These are phyloP conservation scores for Engraulis encrasicolus DNA, from an alignment of 2,113 vertebrate genomes.

Conservation along the genomic window DNA sequence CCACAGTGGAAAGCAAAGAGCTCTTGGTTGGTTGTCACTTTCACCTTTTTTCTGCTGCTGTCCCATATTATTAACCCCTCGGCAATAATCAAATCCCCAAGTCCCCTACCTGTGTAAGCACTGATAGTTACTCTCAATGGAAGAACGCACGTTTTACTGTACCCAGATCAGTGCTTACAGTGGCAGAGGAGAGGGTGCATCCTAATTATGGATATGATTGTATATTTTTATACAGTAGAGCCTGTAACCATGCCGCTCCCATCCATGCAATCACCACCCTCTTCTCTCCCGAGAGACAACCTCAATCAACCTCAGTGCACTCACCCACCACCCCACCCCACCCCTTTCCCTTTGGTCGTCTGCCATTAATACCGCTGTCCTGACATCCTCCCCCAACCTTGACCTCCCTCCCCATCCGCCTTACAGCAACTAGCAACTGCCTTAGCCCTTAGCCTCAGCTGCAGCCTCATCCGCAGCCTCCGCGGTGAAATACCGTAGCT, in stretches of 20 bases:
- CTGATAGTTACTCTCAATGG: neutral
- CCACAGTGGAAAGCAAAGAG: slow-evolving; percentile 38
- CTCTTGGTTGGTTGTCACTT: slow-evolving; percentile 34
- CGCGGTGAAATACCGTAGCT: slow-evolving; percentile 53
- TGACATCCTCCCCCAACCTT: slow-evolving; percentile 58
- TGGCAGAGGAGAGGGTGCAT: neutral
- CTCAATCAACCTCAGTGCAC: slow-evolving; percentile 32
- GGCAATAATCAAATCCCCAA: slow-evolving; percentile 2
- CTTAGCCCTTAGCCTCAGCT: no score
- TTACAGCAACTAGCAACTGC: no score
- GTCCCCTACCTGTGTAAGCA: neutral
- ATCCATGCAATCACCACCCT: slow-evolving; percentile 11
- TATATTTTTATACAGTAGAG: no score
- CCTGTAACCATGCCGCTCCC: neutral
- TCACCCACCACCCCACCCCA: slow-evolving; percentile 43
- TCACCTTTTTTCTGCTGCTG: slow-evolving; percentile 28
- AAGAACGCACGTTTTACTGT: neutral
- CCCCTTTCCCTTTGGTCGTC: slow-evolving; percentile 27
- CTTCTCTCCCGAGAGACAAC: no score
- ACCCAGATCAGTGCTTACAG: slow-evolving; percentile 3
- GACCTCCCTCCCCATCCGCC: slow-evolving; percentile 36
- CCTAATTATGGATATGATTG: neutral
- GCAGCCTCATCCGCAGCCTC: no score
- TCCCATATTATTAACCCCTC: slow-evolving; percentile 37
- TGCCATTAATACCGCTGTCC: slow-evolving; percentile 63